phyloP scores from a whole-genome alignment of 2,113 vertebrate species.

The Thamnaconus septentrionalis region DNA sequence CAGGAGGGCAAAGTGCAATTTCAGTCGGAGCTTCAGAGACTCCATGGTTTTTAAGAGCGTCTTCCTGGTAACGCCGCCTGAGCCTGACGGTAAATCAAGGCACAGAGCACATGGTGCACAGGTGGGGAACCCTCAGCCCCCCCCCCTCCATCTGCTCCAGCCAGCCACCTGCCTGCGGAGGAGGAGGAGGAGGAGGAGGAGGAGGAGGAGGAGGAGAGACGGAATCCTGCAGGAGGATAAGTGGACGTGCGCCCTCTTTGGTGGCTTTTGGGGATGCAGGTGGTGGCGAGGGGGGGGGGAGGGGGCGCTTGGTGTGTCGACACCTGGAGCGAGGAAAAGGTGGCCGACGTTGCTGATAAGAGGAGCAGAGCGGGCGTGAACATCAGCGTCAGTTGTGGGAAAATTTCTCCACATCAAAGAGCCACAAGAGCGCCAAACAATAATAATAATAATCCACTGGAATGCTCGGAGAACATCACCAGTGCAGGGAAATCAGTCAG shows the following conservation, averaged over 20 bases:
- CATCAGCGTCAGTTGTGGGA: neutral
- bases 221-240: neutral
- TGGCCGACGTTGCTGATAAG: slow-evolving; percentile 10
- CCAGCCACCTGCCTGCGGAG: slow-evolving; percentile 4
- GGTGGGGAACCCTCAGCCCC: slow-evolving; percentile 47
- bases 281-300: neutral
- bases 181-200: slow-evolving; percentile 30
- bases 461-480: too few species aligned
- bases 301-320: neutral
- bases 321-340: too few species aligned
- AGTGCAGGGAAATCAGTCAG: too few species aligned
- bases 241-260: neutral
- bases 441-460: neutral
- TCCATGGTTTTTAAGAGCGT: slow-evolving; percentile 52
- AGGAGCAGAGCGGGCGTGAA: neutral
- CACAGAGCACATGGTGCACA: slow-evolving; percentile 63
- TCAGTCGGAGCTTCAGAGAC: slow-evolving; percentile 56
- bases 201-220: slow-evolving; percentile 4
- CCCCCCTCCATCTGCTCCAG: slow-evolving; percentile 7
- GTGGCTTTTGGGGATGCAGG: too few species aligned
- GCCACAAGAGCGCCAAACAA: slow-evolving; percentile 23
- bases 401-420: too few species aligned
- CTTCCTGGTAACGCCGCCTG: slow-evolving; percentile 42
- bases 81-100: slow-evolving; percentile 64
- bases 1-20: slow-evolving; percentile 32